phyloP scores from a whole-genome alignment of 2,797 vertebrate genomes.

The Danio choprae region DNA sequence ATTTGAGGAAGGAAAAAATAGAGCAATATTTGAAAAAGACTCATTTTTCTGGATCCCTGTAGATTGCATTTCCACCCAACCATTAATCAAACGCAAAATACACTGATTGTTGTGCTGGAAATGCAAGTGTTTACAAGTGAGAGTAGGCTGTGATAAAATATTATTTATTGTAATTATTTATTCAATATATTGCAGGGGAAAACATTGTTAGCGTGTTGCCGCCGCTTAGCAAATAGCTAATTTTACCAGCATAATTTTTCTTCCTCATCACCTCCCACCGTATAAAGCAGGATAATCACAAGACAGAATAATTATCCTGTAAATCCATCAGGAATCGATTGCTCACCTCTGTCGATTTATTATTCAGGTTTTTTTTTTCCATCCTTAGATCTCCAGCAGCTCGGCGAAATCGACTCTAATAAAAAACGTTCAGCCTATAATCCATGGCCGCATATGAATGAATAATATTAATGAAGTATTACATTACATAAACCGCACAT shows the following conservation, averaged over 20 bases:
- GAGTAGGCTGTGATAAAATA: constrained; percentile 53
- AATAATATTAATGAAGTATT: constrained; percentile 99
- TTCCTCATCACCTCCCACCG: constrained; percentile 86
- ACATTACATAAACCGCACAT: constrained; percentile 99
- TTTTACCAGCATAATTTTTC: constrained; percentile 84
- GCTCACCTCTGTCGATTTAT: constrained; percentile 91
- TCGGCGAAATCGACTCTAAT: constrained; percentile 96
- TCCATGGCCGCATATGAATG: constrained; percentile 98
- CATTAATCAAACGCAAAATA: constrained; percentile 22
- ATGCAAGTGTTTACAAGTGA: constrained; percentile 47
- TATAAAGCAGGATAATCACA: constrained; percentile 93
- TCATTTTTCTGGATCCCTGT: not conserved
- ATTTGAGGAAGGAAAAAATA: constrained; percentile 21
- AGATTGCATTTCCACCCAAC: constrained; percentile 5
- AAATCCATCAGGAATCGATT: constrained; percentile 98
- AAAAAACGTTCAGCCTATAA: constrained; percentile 98
- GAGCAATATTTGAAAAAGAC: not conserved
- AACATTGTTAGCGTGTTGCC: constrained; percentile 74
- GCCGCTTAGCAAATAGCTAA: constrained; percentile 80
- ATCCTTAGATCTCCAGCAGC: constrained; percentile 94
- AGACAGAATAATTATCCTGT: constrained; percentile 98
- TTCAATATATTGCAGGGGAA: constrained; percentile 71
- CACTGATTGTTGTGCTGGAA: not conserved
- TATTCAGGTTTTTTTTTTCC: constrained; percentile 77
- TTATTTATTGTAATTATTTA: constrained; percentile 64